Evolutionary conservation across 2,888 invertebrate genomes (phyloP).

Genomic region (Phalangium opilio): DNA sequence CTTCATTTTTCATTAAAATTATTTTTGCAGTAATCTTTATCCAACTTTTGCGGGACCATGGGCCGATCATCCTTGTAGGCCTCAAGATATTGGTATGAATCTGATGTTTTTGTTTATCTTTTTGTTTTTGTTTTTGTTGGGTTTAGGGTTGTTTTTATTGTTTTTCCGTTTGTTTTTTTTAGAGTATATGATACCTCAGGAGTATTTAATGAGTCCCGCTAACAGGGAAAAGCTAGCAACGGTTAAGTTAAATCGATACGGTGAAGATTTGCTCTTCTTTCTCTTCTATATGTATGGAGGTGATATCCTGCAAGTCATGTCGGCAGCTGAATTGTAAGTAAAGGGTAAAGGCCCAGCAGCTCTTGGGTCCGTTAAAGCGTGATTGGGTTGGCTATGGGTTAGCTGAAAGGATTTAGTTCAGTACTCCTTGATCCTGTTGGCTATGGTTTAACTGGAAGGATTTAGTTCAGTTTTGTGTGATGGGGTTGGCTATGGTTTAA

Average conservation of each 20-base stretch:
- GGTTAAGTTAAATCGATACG: constrained; percentile 88
- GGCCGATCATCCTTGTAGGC: constrained; percentile 93
- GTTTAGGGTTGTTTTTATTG: not conserved
- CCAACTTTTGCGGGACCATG: constrained; percentile 98
- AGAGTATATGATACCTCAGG: constrained; percentile 93
- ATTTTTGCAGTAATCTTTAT: constrained; percentile 43
- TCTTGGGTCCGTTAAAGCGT: too few relatives aligned
- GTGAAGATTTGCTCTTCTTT: constrained; percentile 97
- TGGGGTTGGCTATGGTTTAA: too few relatives aligned
- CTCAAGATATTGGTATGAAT: constrained; percentile 65
- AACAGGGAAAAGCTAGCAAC: constrained; percentile 89
- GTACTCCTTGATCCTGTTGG: too few relatives aligned
- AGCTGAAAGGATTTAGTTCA: too few relatives aligned
- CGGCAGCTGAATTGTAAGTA: constrained; percentile 88
- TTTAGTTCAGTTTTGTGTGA: too few relatives aligned
- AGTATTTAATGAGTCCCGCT: constrained; percentile 93
- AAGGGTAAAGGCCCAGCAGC: too few relatives aligned
- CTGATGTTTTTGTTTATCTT: not conserved
- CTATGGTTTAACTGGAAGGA: too few relatives aligned
- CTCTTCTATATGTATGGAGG: constrained; percentile 98
- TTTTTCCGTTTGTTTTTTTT: constrained; percentile 21
- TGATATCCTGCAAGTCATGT: constrained; percentile 92
- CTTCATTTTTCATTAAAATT: constrained; percentile 1
- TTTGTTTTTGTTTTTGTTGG: not conserved
- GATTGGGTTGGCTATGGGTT: too few relatives aligned